These are phyloP conservation scores for Erpobdella octoculata DNA, from an alignment of 2,888 invertebrate species.

Conservation along the genomic window DNA sequence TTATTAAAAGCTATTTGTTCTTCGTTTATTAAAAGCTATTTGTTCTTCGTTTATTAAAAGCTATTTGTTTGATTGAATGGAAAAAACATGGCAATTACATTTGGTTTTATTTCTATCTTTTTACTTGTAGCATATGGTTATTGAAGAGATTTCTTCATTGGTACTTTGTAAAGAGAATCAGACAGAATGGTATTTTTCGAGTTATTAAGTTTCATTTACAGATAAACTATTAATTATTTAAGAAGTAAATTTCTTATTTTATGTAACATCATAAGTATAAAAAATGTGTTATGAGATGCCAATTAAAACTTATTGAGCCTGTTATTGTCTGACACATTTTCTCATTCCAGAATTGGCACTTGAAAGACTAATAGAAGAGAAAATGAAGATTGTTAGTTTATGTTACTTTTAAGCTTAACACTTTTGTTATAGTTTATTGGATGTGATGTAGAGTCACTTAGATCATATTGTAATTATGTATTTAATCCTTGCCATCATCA, in stretches of 20 bases:
- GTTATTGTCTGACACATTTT: background rate
- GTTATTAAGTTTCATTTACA: no score
- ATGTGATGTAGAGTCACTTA: no score
- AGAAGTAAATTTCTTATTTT: no score
- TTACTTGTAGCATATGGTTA: constrained; percentile 63
- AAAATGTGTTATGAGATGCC: background rate
- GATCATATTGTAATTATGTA: no score
- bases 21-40: no score
- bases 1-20: no score
- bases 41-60: no score
- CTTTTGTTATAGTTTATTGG: no score
- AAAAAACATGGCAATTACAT: no score
- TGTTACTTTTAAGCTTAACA: background rate
- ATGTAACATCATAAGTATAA: background rate
- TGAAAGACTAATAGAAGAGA: constrained; percentile 19
- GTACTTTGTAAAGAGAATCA: constrained; percentile 61
- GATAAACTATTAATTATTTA: no score
- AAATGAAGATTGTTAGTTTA: constrained; percentile 27
- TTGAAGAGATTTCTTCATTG: constrained; percentile 73
- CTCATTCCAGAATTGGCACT: constrained; percentile 1
- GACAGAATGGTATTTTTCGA: constrained; percentile 36
- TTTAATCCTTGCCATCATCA: background rate
- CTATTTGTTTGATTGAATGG: no score
- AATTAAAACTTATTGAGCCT: background rate
- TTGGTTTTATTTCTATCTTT: background rate